These are phyloP conservation scores for Cephus cinctus DNA, from an alignment of 1,140 invertebrate species.

Conservation along the genomic window DNA sequence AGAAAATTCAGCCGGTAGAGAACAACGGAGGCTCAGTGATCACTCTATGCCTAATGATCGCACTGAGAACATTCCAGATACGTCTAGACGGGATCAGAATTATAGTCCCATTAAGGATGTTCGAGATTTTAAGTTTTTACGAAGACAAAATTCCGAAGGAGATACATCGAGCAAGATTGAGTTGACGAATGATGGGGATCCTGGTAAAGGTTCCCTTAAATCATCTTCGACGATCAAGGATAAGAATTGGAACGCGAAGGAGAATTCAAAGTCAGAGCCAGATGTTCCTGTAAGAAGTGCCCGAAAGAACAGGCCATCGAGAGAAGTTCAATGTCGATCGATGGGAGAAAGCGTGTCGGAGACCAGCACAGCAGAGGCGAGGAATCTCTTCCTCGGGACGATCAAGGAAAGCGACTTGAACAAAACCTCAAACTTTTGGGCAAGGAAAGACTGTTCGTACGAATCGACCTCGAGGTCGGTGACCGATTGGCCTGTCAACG, in stretches of 20 bases:
- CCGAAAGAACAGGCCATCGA: constrained; percentile 43
- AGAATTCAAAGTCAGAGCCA: constrained; percentile 45
- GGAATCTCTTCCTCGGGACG: constrained; percentile 46
- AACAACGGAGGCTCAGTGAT: constrained; percentile 44
- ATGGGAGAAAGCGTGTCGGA: constrained; percentile 50
- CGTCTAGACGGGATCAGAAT: constrained; percentile 29
- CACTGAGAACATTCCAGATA: constrained; percentile 22
- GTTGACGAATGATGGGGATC: constrained; percentile 18
- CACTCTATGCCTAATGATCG: constrained; percentile 30
- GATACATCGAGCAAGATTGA: constrained; percentile 33
- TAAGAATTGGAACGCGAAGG: constrained; percentile 26
- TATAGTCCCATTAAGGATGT: constrained; percentile 21
- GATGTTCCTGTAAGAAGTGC: constrained; percentile 52
- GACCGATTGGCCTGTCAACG: constrained; percentile 51
- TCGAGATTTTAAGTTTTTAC: constrained; percentile 36
- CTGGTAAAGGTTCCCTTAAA: constrained; percentile 17
- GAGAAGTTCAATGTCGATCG: constrained; percentile 49
- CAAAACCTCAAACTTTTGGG: constrained; percentile 37
- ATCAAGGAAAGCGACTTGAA: constrained; percentile 49
- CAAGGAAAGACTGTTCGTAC: constrained; percentile 32
- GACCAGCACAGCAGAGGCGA: constrained; percentile 27
- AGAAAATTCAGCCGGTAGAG: constrained; percentile 24
- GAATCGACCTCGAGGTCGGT: constrained; percentile 33
- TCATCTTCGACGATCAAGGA: constrained; percentile 21
- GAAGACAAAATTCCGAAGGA: constrained; percentile 51